Percentiles rank a stretch among this genome's conserved stretches.
These are phyloP conservation scores for Ips nitidus DNA, from an alignment of 1,140 invertebrate genomes.

Conservation along the genomic window DNA sequence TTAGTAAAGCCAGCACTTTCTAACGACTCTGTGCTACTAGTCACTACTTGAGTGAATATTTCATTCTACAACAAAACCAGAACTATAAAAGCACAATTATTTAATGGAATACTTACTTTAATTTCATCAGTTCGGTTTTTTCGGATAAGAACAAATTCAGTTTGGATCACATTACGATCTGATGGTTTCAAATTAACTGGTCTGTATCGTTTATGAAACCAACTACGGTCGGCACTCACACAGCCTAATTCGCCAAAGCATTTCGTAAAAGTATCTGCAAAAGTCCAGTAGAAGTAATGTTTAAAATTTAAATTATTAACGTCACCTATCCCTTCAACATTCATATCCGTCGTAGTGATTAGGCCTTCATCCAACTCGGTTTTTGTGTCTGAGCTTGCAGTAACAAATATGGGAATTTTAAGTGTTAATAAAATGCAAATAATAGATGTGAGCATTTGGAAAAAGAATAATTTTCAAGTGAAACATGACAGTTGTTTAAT, in stretches of 20 bases:
- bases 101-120: neutral
- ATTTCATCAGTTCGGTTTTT: conserved; percentile 4
- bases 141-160: conserved; percentile 44
- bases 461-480: neutral
- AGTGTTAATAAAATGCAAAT: neutral
- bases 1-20: conserved; percentile 40
- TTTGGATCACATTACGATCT: conserved; percentile 47
- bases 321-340: neutral
- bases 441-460: too few relatives aligned
- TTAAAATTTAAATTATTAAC: neutral
- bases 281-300: neutral
- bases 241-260: conserved; percentile 49
- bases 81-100: neutral
- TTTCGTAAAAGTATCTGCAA: conserved; percentile 41
- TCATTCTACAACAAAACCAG: neutral
- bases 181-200: conserved; percentile 48
- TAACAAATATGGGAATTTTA: neutral
- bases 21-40: conserved; percentile 36
- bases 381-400: neutral
- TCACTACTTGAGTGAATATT: conserved; percentile 24
- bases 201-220: conserved; percentile 46
- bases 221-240: conserved; percentile 43
- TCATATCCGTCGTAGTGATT: neutral
- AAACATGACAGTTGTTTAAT: neutral
- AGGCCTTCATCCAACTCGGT: neutral